A percentile compares a stretch with the other conserved stretches of the same genome.
These are phyloP conservation scores for Phyllotreta cruciferae DNA, from an alignment of 2,888 invertebrate species.

Conservation along the genomic window DNA sequence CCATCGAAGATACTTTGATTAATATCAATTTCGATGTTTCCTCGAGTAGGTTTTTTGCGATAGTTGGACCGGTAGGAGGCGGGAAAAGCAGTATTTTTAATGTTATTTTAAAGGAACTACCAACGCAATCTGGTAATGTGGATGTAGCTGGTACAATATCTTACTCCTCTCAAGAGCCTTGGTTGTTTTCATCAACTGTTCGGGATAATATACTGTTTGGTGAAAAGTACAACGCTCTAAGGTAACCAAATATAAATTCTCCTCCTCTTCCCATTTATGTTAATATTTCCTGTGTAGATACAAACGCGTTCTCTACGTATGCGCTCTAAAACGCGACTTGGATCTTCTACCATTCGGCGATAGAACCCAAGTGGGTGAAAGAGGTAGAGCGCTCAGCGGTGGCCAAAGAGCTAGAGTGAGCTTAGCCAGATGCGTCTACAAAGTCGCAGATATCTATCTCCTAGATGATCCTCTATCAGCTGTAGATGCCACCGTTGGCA, in stretches of 20 bases:
- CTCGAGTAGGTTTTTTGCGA: constrained; percentile 60
- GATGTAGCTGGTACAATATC: constrained; percentile 63
- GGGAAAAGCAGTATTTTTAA: constrained; percentile 68
- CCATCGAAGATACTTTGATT: constrained; percentile 56
- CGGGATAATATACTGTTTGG: constrained; percentile 84
- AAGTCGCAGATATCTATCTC: constrained; percentile 78
- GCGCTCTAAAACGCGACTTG: constrained; percentile 74
- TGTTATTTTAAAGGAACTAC: constrained; percentile 61
- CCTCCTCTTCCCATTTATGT: neutral
- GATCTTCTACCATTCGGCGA: constrained; percentile 78
- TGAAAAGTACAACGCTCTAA: constrained; percentile 57
- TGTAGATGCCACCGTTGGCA: constrained; percentile 79
- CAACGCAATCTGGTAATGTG: constrained; percentile 58
- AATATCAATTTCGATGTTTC: constrained; percentile 59
- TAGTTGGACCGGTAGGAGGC: constrained; percentile 74
- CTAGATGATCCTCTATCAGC: constrained; percentile 85
- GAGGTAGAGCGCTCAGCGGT: constrained; percentile 81
- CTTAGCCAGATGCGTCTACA: constrained; percentile 78
- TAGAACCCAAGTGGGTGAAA: constrained; percentile 79
- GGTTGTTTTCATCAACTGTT: constrained; percentile 67
- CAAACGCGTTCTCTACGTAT: constrained; percentile 68
- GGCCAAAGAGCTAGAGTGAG: constrained; percentile 86
- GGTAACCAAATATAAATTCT: neutral
- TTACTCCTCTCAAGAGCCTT: constrained; percentile 71
- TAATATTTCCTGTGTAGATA: constrained; percentile 54